Base-by-base conservation (phyloP, 2,797 vertebrate species). In the Microchirus variegatus region DNA sequence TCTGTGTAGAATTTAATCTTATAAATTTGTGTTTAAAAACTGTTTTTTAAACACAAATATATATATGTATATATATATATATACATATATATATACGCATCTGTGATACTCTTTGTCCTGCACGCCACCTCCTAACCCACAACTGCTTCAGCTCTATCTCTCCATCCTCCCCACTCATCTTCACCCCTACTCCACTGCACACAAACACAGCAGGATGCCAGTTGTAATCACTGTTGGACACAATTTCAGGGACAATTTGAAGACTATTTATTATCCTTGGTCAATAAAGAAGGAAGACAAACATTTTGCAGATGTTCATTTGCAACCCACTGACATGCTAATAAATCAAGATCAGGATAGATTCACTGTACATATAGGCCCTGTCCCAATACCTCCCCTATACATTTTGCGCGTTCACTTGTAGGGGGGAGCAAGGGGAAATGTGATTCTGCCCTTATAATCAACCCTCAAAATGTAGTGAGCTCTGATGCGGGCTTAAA, bases 221-320 rank as follows among this genome's bases (percentile, higher is more conserved):
- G 95, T 96, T 98, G 97, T 97, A 99, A 96, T 97, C 96, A 96
- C 96, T 87, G 95, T 93, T 96, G 96, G 95, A 95, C 95, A 92
- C 96, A 96, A 97, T 98, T 98, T 97, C 96, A 97, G 94, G 96
- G 96, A 97, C 96, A 97, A 99, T 99, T 97, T 97, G 95, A 97
- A 95, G 92, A 94, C 95, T 95, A 98, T 98, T 98, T 97, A 97
- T 98, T 96, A 97, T 98, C 95, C 95, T 93, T 82, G 83, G 87
- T 91, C 89, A 97, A 98, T 96, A 95, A 94, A 78, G 95, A 94
- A 95, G 92, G 73, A 71, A 75, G 78, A 88, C 73, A 67, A 77
- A 63, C 72, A 80, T 87, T 87, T 87, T 89, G 59, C 82, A 80
- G 87, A 87, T 90, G 89, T 77, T 91, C 77, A 90, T 90, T 93